phyloP scores from a whole-genome alignment of 2,113 vertebrate species.

The Centropus unirufus region DNA sequence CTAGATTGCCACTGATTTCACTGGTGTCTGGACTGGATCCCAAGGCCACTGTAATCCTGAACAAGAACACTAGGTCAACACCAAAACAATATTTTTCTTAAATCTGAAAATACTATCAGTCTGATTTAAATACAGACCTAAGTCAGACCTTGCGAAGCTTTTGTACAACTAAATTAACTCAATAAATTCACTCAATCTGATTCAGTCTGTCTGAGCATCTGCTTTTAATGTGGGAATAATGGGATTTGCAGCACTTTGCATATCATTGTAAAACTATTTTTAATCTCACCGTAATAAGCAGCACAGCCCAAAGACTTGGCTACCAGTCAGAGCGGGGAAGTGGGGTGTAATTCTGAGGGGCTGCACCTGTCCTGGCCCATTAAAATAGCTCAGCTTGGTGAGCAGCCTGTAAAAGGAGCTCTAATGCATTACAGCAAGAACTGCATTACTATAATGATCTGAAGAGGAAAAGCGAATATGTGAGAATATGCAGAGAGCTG shows the following conservation, averaged over 20 bases:
- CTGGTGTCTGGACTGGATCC: background rate
- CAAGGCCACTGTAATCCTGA: background rate
- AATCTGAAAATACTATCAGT: background rate
- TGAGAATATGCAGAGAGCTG: background rate
- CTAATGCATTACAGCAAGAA: background rate
- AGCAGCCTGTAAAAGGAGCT: background rate
- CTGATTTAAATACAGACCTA: background rate
- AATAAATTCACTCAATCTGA: background rate
- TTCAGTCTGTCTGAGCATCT: slow-evolving; percentile 10
- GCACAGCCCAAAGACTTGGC: background rate
- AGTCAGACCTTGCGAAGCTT: background rate
- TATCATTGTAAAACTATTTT: slow-evolving; percentile 41
- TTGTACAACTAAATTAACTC: background rate
- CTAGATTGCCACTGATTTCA: background rate
- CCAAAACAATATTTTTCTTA: background rate
- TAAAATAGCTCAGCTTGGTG: background rate
- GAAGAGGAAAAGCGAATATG: background rate
- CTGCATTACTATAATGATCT: background rate
- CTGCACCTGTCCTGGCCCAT: background rate
- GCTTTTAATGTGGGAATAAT: slow-evolving; percentile 8
- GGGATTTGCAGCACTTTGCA: background rate
- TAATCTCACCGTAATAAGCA: background rate
- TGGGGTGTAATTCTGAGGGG: background rate
- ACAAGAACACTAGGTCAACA: background rate
- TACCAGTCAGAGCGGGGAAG: background rate